phyloP scores from a whole-genome alignment of 1,140 invertebrate species.

The Wiebesia pumilae region DNA sequence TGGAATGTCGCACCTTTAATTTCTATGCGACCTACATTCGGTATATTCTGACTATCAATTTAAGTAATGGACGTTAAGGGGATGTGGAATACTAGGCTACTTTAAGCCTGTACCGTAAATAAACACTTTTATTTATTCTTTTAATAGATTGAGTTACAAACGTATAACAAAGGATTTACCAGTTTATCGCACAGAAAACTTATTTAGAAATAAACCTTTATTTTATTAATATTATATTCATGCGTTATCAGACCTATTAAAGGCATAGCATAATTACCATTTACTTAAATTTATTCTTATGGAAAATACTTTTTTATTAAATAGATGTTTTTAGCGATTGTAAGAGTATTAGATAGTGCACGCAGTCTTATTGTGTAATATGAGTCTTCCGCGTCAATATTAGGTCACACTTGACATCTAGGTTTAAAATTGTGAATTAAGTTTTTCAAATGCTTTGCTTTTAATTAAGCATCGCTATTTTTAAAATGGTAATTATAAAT shows the following conservation, averaged over 20 bases:
- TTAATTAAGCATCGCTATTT: background rate
- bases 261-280: too few species aligned
- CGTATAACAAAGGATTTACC: background rate
- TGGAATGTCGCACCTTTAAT: background rate
- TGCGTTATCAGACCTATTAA: background rate
- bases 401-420: constrained; percentile 1
- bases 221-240: background rate
- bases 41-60: constrained; percentile 29
- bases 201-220: background rate
- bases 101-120: constrained; percentile 7
- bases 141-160: background rate
- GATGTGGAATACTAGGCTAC: background rate
- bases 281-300: background rate
- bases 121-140: constrained; percentile 10
- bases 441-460: background rate
- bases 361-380: background rate
- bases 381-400: background rate
- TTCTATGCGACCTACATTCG: constrained; percentile 37
- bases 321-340: background rate
- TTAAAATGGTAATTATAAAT: too few species aligned
- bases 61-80: constrained; percentile 21
- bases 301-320: background rate
- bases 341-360: background rate
- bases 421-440: background rate
- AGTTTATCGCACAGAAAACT: background rate